Percentiles rank a stretch among this genome's conserved stretches.
Conservation (phyloP, 2,888 invertebrate species). For the Flexamia atlantica region DNA sequence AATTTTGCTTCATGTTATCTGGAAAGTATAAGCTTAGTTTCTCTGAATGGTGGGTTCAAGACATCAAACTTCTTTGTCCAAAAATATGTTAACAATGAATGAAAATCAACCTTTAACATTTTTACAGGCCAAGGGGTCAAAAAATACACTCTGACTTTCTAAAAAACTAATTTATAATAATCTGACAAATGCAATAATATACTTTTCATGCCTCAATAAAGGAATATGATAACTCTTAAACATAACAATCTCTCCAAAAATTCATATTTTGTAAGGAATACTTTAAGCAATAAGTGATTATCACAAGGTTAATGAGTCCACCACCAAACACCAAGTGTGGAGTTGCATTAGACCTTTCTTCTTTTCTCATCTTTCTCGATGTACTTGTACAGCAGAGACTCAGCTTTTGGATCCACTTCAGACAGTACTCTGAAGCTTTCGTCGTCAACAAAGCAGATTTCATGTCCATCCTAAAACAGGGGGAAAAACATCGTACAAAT, state of each 20-base stretch:
- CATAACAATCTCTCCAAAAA: background rate
- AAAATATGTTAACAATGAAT: too few relatives aligned
- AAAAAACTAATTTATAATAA: constrained; percentile 3
- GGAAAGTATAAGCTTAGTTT: too few relatives aligned
- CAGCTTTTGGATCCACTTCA: constrained; percentile 89
- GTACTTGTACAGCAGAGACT: constrained; percentile 86
- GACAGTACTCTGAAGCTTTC: constrained; percentile 95
- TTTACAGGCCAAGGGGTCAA: too few relatives aligned
- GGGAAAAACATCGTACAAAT: too few relatives aligned
- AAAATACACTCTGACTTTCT: too few relatives aligned
- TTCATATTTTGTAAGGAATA: background rate
- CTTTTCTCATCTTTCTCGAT: constrained; percentile 75
- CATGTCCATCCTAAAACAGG: constrained; percentile 90
- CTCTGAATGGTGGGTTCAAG: too few relatives aligned
- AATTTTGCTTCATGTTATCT: too few relatives aligned
- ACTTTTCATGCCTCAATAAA: background rate
- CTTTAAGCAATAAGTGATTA: background rate
- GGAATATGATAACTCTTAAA: background rate
- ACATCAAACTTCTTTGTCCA: too few relatives aligned
- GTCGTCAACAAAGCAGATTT: constrained; percentile 99
- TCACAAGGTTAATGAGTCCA: constrained; percentile 35
- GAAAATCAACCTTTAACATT: too few relatives aligned
- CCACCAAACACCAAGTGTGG: constrained; percentile 21
- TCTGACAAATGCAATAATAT: background rate
- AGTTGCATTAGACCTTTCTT: constrained; percentile 56